phyloP scores from a whole-genome alignment of 2,888 invertebrate genomes.

The Protonemura montana region DNA sequence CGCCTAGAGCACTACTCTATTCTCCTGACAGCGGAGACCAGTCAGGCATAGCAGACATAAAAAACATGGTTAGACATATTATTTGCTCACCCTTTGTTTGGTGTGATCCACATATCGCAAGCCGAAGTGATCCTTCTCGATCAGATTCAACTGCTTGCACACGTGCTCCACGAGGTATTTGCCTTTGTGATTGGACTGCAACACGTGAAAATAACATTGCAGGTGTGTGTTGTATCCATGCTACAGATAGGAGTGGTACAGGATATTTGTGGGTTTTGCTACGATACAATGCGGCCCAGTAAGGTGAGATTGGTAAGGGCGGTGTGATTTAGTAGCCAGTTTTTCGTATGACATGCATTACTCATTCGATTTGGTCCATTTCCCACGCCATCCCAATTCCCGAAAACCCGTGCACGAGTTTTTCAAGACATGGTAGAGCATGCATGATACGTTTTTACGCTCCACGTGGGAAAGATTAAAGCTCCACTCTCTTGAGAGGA shows the following conservation, averaged over 20 bases:
- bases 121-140: slow-evolving; percentile 94
- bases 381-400: too few species aligned
- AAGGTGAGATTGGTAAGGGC: too few species aligned
- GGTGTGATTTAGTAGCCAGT: too few species aligned
- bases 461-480: neutral
- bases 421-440: too few species aligned
- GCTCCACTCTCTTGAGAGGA: neutral
- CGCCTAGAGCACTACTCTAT: neutral
- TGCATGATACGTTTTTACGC: neutral
- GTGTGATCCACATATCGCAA: slow-evolving; percentile 88
- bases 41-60: neutral
- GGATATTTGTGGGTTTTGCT: too few species aligned
- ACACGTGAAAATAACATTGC: neutral
- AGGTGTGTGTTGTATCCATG: too few species aligned
- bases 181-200: slow-evolving; percentile 86
- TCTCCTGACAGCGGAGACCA: neutral
- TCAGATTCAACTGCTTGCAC: slow-evolving; percentile 87
- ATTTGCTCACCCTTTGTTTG: slow-evolving; percentile 80
- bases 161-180: slow-evolving; percentile 89
- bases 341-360: too few species aligned
- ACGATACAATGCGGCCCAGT: too few species aligned
- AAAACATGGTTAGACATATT: neutral
- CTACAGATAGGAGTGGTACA: too few species aligned
- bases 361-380: too few species aligned
- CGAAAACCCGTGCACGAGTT: too few species aligned